Percentiles rank a stretch among this genome's conserved stretches.
Evolutionary conservation across 1,140 invertebrate genomes (phyloP).

Genomic region (Anadara kagoshimensis): DNA sequence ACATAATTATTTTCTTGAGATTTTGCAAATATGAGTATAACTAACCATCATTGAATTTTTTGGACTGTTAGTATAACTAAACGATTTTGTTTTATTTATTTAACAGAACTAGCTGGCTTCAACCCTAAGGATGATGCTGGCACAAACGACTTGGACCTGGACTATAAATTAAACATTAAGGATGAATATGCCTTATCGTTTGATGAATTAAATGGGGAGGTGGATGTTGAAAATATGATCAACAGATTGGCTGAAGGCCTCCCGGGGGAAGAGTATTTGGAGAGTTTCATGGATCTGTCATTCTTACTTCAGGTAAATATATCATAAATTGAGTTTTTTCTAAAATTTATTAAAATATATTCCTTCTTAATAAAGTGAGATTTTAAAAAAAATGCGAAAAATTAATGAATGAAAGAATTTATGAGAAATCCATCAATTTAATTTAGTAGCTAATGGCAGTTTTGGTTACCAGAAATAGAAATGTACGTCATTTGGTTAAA

Average conservation of each 20-base stretch:
- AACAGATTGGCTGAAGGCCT: constrained; percentile 20
- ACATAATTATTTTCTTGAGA: too few species aligned
- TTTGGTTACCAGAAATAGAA: background rate
- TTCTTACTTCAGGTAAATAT: constrained; percentile 43
- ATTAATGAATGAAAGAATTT: background rate
- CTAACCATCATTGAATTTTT: too few species aligned
- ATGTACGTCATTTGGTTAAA: background rate
- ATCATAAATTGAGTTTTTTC: background rate
- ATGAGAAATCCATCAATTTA: background rate
- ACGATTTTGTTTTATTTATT: background rate
- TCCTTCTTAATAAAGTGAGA: background rate
- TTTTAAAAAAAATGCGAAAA: background rate
- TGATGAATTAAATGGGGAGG: constrained; percentile 12
- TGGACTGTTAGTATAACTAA: too few species aligned
- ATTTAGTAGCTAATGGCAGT: too few species aligned
- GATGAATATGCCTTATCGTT: constrained; percentile 7
- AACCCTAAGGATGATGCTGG: constrained; percentile 24
- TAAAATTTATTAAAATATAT: too few species aligned
- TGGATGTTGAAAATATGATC: constrained; percentile 22
- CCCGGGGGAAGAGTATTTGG: constrained; percentile 49
- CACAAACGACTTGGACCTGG: constrained; percentile 6
- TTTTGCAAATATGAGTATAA: too few species aligned
- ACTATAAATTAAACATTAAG: constrained; percentile 9
- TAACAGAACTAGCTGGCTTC: constrained; percentile 25
- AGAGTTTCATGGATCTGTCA: constrained; percentile 58